Evolutionary conservation across 2,797 vertebrate species (phyloP).

Genomic region (Lacerta viridis): DNA sequence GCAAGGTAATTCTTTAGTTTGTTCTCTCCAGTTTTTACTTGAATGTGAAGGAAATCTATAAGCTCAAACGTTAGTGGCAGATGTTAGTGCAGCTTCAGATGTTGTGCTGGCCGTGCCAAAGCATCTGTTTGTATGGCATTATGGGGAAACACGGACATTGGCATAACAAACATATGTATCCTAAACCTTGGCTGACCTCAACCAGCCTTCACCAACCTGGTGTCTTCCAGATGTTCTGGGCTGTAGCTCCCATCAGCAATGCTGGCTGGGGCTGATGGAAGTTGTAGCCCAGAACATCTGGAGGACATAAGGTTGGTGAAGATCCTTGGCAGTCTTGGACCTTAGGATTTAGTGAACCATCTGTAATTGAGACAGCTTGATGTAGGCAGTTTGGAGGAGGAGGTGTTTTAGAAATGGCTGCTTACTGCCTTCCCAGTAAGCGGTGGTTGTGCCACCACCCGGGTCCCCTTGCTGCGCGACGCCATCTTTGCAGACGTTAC

Average conservation of each 20-base stretch:
- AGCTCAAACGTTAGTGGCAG: background rate
- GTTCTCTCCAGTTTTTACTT: background rate
- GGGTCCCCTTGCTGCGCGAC: too few relatives aligned
- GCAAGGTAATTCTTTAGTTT: conserved; percentile 89
- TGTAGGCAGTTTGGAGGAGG: too few relatives aligned
- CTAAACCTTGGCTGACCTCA: background rate
- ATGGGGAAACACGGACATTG: background rate
- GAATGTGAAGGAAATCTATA: conserved; percentile 18
- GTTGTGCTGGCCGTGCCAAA: background rate
- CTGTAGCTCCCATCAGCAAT: too few relatives aligned
- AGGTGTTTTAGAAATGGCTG: background rate
- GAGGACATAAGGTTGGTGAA: background rate
- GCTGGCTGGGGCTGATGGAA: too few relatives aligned
- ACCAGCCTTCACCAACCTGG: background rate
- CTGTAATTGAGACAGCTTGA: background rate
- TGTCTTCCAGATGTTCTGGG: too few relatives aligned
- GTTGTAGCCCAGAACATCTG: too few relatives aligned
- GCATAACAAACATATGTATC: background rate
- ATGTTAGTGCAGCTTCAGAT: background rate
- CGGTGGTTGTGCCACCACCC: too few relatives aligned
- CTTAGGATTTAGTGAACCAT: background rate
- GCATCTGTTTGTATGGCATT: background rate
- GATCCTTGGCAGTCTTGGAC: background rate
- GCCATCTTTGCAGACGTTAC: too few relatives aligned
- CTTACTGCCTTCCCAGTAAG: too few relatives aligned